Evolutionary conservation across 2,113 vertebrate genomes (phyloP), one percentile per base, ranked within the genome.

Genomic region (Origma solitaria): DNA sequence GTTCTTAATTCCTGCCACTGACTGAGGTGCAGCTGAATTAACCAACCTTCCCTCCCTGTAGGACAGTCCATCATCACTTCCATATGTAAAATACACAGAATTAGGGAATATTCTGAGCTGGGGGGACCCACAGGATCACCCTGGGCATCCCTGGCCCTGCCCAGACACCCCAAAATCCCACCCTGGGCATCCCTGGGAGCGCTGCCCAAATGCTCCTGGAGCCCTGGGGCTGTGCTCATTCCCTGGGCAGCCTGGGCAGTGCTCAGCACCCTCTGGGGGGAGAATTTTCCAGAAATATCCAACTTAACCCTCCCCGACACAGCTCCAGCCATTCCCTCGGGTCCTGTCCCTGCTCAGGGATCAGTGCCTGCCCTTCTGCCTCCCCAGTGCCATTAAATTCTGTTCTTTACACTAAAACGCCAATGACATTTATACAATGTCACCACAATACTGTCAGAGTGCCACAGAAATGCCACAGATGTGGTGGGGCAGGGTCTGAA

Each of bases 361-460:
- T 33, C 53, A 61, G 64, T 4, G 33, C 38, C 68, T 53, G 53
- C 45, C 78, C 45, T 69, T 66, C 60, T 42, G 40, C 76, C 6
- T 15, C 69, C 44, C 53, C 68, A 38, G 51, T 2, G 25, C 22
- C 81, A 11, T 2, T 18, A 1, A 3, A 20, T 2, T 1, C 82
- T 44, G 38, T 12, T 84, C 62, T 28, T 51, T 1, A 4, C 0
- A 2, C 30, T 8, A 8, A 38, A 40, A 10, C 31, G 24, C 13
- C 10, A 0, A 1, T 3, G 70, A 3, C 82, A 35, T 14, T 31
- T 42, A 1, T 0, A 1, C 30, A 13, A 1, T 2, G n/a, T 6
- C 92, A 49, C n/a, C 80, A 4, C 10, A 0, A 6, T 17, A 0
- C 78, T 25, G 38, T 1, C 78, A 27, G 44, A 22, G 8, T 47